Base-by-base conservation (phyloP, 2,113 vertebrate species). In the Morone saxatilis region DNA sequence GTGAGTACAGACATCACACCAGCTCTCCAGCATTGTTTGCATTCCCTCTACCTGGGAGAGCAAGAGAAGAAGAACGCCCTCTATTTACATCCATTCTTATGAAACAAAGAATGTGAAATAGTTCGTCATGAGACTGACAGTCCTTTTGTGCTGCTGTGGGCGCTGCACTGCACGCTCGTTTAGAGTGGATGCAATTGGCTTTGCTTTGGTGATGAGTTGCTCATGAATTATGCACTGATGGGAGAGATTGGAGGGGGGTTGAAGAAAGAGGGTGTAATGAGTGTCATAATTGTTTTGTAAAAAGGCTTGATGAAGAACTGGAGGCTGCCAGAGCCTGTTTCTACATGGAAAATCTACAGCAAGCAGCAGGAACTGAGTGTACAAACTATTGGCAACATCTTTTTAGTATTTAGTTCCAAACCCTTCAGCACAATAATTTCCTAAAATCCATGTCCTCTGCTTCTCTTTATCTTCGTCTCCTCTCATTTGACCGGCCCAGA, bases 201-300 rank as follows among this genome's bases (percentile, higher is more conserved):
- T 83, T 69, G 89, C 84, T 78, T 71, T 84, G 81, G 74, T 59
- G 71, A 84, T 72, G 89, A 89, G 70, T 71, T 84, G 78, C 62
- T 85, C 75, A 86, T 92, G 87, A 92, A 91, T 91, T 88, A 91
- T 94, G 91, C 83, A 89, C 89, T 61, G 86, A 84, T 71, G 83
- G 86, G 61, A 54, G 75, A 78, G 79, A 76, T 60, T 61, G 54
- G 48, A 31, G 51, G 61, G 48, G 47, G 60, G 63, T 1, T 65
- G 72, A 45, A 63, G 61, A 57, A 53, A 69, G 80, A 70, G 82
- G 86, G 81, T 77, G 79, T 89, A 82, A 73, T 75, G 86, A 83
- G 76, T 74, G 88, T 83, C 82, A 87, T 88, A 87, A 89, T 90
- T 89, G 86, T 76, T 92, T 86, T 80, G 74, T 87, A 74, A 84